These are phyloP conservation scores for Syritta pipiens DNA, from an alignment of 2,888 invertebrate species.

Conservation along the genomic window DNA sequence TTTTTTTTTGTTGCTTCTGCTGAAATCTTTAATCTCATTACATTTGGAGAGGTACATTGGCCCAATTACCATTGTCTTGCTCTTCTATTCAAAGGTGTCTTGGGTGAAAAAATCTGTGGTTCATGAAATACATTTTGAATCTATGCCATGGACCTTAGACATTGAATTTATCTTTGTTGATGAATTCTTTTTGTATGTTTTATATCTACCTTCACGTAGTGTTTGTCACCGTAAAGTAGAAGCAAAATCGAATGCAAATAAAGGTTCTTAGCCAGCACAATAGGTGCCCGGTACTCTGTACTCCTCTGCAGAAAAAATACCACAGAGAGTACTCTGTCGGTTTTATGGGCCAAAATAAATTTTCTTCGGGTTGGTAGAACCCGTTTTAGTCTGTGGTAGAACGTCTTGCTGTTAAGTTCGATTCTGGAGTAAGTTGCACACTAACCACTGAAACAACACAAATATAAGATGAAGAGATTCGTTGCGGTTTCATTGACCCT, in stretches of 20 bases:
- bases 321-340: background rate
- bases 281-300: too few species aligned
- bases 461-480: conserved; percentile 43
- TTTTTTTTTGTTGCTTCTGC: background rate
- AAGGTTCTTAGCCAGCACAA: background rate
- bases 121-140: background rate
- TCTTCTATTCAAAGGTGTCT: conserved; percentile 4
- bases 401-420: conserved; percentile 52
- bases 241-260: conserved; percentile 18
- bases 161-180: background rate
- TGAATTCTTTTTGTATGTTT: background rate
- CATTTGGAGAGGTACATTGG: conserved; percentile 38
- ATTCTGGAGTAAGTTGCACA: background rate
- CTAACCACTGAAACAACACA: background rate
- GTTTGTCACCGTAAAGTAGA: too few species aligned
- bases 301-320: conserved; percentile 14
- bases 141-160: conserved; percentile 15
- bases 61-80: conserved; percentile 33
- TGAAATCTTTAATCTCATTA: conserved; percentile 28
- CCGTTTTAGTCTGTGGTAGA: conserved; percentile 43
- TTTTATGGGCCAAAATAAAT: conserved; percentile 13
- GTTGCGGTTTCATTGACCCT: conserved; percentile 24
- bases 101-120: conserved; percentile 3
- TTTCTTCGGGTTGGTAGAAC: conserved; percentile 24
- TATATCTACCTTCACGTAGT: background rate